Evolutionary conservation across 2,797 vertebrate genomes (phyloP).

Genomic region (Pseudotriccus pelzelni): DNA sequence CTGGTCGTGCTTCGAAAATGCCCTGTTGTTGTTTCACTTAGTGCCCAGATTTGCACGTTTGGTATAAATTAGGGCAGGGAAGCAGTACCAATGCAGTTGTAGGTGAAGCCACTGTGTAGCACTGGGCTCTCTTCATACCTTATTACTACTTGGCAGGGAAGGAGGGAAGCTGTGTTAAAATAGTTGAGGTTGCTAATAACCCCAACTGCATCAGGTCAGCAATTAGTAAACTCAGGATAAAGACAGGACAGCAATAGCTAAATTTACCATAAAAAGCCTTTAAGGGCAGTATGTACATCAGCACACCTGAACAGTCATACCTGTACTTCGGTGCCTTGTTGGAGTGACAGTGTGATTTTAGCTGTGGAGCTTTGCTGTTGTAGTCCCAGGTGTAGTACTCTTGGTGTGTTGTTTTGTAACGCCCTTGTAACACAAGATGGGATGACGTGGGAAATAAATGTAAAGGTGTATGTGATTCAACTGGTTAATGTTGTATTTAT

Average conservation of each 20-base stretch:
- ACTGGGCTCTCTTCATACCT: neutral
- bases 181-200: neutral
- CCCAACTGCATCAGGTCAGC: neutral
- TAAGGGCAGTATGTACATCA: rapidly evolving
- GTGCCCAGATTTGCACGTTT: neutral
- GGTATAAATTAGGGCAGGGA: neutral
- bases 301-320: neutral
- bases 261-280: neutral
- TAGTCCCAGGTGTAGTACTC: neutral
- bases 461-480: neutral
- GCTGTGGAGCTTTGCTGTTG: neutral
- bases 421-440: neutral
- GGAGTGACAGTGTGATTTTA: too few relatives aligned
- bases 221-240: neutral
- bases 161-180: neutral
- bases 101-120: neutral
- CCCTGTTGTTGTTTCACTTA: neutral
- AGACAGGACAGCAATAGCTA: neutral
- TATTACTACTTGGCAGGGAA: neutral
- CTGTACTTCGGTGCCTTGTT: neutral
- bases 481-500: neutral
- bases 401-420: neutral
- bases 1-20: neutral
- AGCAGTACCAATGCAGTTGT: neutral
- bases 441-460: neutral